Conservation (phyloP, 1,140 invertebrate genomes). For the Sarcophaga bullata region DNA sequence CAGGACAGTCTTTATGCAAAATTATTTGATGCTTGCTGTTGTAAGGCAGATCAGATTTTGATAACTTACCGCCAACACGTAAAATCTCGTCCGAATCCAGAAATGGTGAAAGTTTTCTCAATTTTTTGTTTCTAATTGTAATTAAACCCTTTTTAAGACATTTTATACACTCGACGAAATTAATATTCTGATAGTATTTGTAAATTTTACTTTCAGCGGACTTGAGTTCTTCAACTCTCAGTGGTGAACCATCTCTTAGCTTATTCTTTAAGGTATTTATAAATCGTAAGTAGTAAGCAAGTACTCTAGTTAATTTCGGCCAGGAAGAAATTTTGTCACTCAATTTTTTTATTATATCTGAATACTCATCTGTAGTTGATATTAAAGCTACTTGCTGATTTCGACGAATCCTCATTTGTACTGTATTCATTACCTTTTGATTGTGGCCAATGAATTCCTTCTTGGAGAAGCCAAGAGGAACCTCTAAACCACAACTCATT, state of each 20-base stretch:
- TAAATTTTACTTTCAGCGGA: too few species aligned
- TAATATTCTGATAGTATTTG: not conserved
- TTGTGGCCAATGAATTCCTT: not conserved
- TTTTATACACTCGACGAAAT: not conserved
- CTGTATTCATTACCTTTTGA: not conserved
- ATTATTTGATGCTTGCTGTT: not conserved
- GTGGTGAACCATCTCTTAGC: not conserved
- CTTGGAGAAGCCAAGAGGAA: not conserved
- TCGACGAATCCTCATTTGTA: not conserved
- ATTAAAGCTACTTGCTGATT: not conserved
- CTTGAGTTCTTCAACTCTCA: not conserved
- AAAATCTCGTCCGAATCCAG: not conserved
- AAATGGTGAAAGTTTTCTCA: slow-evolving; percentile 26
- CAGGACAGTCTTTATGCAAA: not conserved
- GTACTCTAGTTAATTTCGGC: not conserved
- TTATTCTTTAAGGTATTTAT: not conserved
- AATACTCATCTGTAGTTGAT: not conserved
- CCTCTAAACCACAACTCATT: not conserved
- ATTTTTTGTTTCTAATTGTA: not conserved
- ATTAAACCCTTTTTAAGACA: too few species aligned
- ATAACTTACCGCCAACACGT: not conserved
- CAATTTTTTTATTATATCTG: not conserved
- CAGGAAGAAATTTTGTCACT: not conserved
- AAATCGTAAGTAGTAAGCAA: slow-evolving; percentile 24
- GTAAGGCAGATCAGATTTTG: not conserved